Base-by-base conservation (phyloP, 2,113 vertebrate species). In the Himantopus leucocephalus region DNA sequence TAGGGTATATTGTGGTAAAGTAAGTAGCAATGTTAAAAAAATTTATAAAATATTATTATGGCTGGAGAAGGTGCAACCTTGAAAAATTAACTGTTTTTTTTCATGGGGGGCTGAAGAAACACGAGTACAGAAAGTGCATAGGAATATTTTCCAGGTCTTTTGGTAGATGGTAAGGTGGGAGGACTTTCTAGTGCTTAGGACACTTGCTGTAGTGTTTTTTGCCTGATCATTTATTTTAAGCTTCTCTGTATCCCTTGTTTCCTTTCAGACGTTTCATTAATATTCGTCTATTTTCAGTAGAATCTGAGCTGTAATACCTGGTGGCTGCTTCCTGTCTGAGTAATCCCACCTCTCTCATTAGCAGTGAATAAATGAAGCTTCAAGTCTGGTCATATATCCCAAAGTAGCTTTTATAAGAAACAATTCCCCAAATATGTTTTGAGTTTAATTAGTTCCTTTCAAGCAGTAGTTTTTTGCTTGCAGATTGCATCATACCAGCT, bases 341-440 rank as follows among this genome's bases (percentile, higher is more conserved):
- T 94, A 96, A 94, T 88, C 77, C 85, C 92, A 63, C 60, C 64
- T 91, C 82, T 93, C 35, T 37, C 76, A 74, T 90, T 88, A 94
- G 86, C 90, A 91, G 73, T 6, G 14, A 90, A 72, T 43, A 86
- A 52, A 74, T n/a, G 83, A 96, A 75, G 80, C 8, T 79, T 74
- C 35, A 73, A 32, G 63, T 56, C 64, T 56, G 45, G 55, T 55
- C 76, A 41, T 63, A 34, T 35, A 72, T 72, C 41, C 34, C 48
- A 72, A 70, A 84, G 71, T 55, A 67, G 23, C n/a, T 93, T 90
- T 76, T 27, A 39, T 39, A 60, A 71, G 43, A 64, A 71, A 74
- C 6, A 59, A 66, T 35, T 34, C 23, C 10, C 50, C 6, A 11
- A 67, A 59, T 88, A 48, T 21, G 9, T 35, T 93, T 78, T 55